Evolutionary conservation across 92 coral and sea anemone species (phyloP), one percentile per base, ranked within the genome.

Genomic region (Micromussa lordhowensis): DNA sequence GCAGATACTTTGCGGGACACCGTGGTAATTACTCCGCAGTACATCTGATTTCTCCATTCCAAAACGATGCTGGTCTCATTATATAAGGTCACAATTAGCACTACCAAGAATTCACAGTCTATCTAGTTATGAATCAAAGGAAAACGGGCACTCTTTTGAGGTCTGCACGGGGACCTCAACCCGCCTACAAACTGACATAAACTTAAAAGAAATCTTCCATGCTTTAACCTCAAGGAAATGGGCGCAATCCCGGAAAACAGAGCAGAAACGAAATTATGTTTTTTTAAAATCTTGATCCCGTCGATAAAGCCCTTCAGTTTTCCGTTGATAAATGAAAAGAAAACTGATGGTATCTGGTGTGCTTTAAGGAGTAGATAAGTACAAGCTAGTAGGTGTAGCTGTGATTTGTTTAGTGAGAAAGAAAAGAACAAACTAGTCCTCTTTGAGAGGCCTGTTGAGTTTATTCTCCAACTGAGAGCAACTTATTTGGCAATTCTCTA

Each of bases 41-140:
- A 61, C 89, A 66, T 29, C 69, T 86, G 83, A 77, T 61, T 76
- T 86, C 32, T 44, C 66, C 89, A 84, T 84, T 66, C 76, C 2
- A 44, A 76, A 61, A 53, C 61, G 73, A 44, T 77, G 77, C 54
- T 35, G 19, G 8, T 35, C 89, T 86, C 83, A 83, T 77, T 86
- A 64, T 77, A 34, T 22, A 55, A 32, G 89, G 89, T 86, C 89
- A 29, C 89, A 77, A 86, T 86, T 86, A 86, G 89, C 89, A 86
- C 89, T 75, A 64, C 66, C 73, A 24, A 29, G 32, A 57, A 77
- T 48, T n/a, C 77, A 86, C 29, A 51, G 1, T 29, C 35, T 34
- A 15, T 55, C 75, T 68, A 31, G 55, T 35, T 18, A 83, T 48
- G 14, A 40, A 26, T 13, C 2, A 58, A 34, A 72, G 79, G 71